Base-by-base conservation (phyloP, 2,888 invertebrate species). In the Crocallis elinguaria region DNA sequence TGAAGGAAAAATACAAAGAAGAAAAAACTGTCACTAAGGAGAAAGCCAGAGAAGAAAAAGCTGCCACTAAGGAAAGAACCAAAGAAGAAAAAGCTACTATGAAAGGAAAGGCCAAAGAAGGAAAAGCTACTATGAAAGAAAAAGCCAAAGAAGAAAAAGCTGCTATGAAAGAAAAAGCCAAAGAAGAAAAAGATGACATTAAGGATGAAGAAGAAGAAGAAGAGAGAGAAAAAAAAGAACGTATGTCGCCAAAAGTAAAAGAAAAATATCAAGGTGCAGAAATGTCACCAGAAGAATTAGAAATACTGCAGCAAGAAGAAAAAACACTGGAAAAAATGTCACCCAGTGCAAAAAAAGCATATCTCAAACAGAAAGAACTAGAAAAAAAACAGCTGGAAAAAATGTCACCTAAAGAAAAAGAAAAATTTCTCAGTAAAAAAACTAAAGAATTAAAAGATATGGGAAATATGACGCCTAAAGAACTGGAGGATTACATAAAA, bases 331-430 rank as follows among this genome's bases (percentile, higher is more conserved):
- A 7, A n/a, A 27, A 35, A n/a, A 35, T 35, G 35, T 35, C 35
- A 9, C 19, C 19, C 1, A 17, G 25, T 25, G 51, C 43, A 36
- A 57, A 43, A 32, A 50, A 29, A 5, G 54, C 51, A 11, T 33
- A 14, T 14, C 6, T 19, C 9, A 53, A 42, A 37, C 57, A 62
- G 21, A 56, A 32, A 11, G 62, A 62, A 13, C 65, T 56, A 35
- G 44, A 32, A 12, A 41, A 49, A 25, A 42, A 19, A 29, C 16
- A 14, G 12, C 50, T 29, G 2, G 61, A 43, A 13, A 58, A 58
- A 33, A 33, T 35, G 41, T 49, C 32, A 5, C 53, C 43, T 0
- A 27, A 12, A 30, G 46, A 43, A 38, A 32, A 55, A 41, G 54
- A 38, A 7, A 60, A 49, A 42, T 44, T 23, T 11, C 4, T 43